A percentile compares a stretch with the other conserved stretches of the same genome.
phyloP scores from a whole-genome alignment of 2,888 invertebrate species.

The Thumatha senex region DNA sequence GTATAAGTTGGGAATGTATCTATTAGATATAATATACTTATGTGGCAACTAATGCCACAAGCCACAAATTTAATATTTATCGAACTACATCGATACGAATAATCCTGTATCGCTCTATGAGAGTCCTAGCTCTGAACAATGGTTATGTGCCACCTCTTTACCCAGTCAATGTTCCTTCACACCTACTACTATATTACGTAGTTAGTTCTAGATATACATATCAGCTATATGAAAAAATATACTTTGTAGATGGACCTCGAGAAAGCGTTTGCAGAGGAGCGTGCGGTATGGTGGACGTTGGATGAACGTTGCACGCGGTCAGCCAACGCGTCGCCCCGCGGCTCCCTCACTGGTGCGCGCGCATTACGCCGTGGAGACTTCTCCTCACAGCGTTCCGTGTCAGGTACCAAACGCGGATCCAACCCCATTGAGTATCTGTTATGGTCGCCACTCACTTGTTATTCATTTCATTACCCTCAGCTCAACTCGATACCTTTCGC shows the following conservation, averaged over 20 bases:
- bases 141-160: too few relatives aligned
- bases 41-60: too few relatives aligned
- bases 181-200: too few relatives aligned
- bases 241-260: slow-evolving; percentile 86
- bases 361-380: slow-evolving; percentile 88
- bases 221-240: too few relatives aligned
- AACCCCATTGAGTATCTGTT: slow-evolving; percentile 14
- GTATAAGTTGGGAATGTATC: too few relatives aligned
- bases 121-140: too few relatives aligned
- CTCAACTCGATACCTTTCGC: slow-evolving; percentile 6
- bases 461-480: slow-evolving; percentile 17
- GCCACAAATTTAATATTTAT: too few relatives aligned
- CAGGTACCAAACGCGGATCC: slow-evolving; percentile 73
- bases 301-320: slow-evolving; percentile 92
- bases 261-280: slow-evolving; percentile 93
- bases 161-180: too few relatives aligned
- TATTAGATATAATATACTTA: too few relatives aligned
- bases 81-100: too few relatives aligned
- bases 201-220: too few relatives aligned
- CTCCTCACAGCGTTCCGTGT: slow-evolving; percentile 89
- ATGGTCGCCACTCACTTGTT: slow-evolving; percentile 38
- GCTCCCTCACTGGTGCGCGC: slow-evolving; percentile 88
- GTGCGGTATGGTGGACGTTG: slow-evolving; percentile 94
- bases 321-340: slow-evolving; percentile 90
- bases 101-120: too few relatives aligned